A percentile compares a stretch with the other conserved stretches of the same genome.
phyloP scores from a whole-genome alignment of 2,113 vertebrate species.

The Ammodytes dubius region DNA sequence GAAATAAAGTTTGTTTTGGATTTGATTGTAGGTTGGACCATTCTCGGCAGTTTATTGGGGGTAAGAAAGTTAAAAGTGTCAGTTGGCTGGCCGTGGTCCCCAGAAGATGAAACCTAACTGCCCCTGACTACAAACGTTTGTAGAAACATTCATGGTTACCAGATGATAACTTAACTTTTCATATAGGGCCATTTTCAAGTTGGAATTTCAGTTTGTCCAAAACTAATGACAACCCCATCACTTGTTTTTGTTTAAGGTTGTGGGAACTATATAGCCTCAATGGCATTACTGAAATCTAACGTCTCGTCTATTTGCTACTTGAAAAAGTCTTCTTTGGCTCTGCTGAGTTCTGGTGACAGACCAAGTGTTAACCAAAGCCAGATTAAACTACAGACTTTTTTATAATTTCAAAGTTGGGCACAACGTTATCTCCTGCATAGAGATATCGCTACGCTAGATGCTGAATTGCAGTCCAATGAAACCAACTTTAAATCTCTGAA shows the following conservation, averaged over 20 bases:
- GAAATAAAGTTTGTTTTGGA: not conserved
- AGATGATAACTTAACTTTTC: not conserved
- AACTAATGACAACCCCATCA: not conserved
- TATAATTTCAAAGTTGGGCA: no score
- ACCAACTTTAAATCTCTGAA: no score
- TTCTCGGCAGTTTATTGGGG: not conserved
- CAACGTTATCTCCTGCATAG: not conserved
- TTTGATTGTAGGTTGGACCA: not conserved
- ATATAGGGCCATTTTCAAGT: not conserved
- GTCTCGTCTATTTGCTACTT: not conserved
- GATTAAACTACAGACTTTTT: not conserved
- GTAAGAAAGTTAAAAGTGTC: not conserved
- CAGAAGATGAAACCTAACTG: not conserved
- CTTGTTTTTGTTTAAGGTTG: not conserved
- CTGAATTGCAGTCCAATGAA: no score
- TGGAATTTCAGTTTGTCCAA: not conserved
- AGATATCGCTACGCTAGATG: no score
- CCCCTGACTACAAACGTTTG: no score
- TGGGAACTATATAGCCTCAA: not conserved
- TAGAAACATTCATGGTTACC: no score
- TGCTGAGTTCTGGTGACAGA: constrained; percentile 1
- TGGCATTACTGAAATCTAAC: not conserved
- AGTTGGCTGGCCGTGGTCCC: not conserved
- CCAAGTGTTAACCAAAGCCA: not conserved
- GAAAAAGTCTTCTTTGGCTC: not conserved